Evolutionary conservation across 2,797 vertebrate genomes (phyloP), one percentile per base, ranked within the genome.

Genomic region (Malacoctenus gilli): DNA sequence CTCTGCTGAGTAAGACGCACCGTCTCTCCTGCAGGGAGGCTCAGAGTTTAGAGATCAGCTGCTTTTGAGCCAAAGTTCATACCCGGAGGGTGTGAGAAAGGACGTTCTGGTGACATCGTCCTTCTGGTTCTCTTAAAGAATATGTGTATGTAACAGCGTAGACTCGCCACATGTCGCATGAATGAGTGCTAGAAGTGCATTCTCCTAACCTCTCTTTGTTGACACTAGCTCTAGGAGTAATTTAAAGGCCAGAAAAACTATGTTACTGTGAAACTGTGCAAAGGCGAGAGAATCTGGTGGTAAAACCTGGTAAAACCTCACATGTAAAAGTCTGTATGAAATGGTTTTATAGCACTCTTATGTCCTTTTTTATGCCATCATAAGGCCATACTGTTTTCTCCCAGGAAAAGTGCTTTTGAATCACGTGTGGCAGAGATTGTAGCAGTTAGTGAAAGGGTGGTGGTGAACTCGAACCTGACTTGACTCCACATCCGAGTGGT

Each of bases 361-460:
- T 11, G 2, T 9, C n/a, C n/a, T 41, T 44, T 47, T 36, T 20
- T 46, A 72, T 55, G 21, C 46, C 55, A 55, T 49, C 59, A 55
- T 23, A 23, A 54, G 42, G 38, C 41, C 34, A 52, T 44, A 16
- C 39, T 53, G 31, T 67, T n/a, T n/a, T 80, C 46, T 65, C 49
- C 51, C 46, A 23, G 30, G 34, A 64, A 54, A 84, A 69, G 65
- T 79, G 72, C 71, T 84, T 77, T 80, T 69, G 32, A 66, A 63
- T 58, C 22, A 65, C 64, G 51, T 28, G 53, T 66, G 64, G 57
- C 35, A 49, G 39, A 69, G 36, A 55, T 35, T 62, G 2, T 59
- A 30, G 51, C 21, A 9, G 58, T 69, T 30, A 21, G 56, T 59
- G 16, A 44, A 1, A 37, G 36, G 16, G n/a, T n/a, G n/a, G n/a